phyloP scores from a whole-genome alignment of 30 jellyfish, hydroid and myxozoan species.

The Chironex yamaguchii region DNA sequence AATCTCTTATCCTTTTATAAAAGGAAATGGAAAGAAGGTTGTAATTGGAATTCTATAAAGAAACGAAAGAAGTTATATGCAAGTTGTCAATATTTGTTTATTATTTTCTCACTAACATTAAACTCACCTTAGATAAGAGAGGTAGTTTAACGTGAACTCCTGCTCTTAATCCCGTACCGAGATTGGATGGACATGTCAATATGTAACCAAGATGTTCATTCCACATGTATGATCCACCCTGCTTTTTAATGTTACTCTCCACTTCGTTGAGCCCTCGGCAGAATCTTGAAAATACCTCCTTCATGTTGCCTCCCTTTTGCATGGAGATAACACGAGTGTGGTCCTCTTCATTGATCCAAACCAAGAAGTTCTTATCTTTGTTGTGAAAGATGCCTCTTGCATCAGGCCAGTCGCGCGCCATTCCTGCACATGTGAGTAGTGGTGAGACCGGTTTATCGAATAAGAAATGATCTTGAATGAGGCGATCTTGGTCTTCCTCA shows the following conservation, averaged over 20 bases:
- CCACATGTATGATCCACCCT: conserved; percentile 87
- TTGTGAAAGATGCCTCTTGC: conserved; percentile 92
- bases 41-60: no score
- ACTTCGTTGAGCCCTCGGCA: conserved; percentile 79
- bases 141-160: conserved; percentile 91
- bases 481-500: conserved; percentile 74
- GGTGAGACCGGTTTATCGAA: conserved; percentile 91
- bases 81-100: no score
- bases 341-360: conserved; percentile 88
- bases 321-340: conserved; percentile 86
- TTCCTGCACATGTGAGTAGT: conserved; percentile 80
- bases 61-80: no score
- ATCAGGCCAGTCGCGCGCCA: conserved; percentile 97
- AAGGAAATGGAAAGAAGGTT: no score
- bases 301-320: conserved; percentile 91
- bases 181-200: conserved; percentile 86
- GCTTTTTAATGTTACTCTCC: conserved; percentile 50
- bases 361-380: conserved; percentile 75
- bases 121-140: conserved; percentile 57
- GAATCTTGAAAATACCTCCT: conserved; percentile 74
- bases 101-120: no score
- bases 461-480: conserved; percentile 73
- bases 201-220: conserved; percentile 86
- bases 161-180: conserved; percentile 92
- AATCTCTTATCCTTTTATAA: conserved; percentile 52